Evolutionary conservation across 2,113 vertebrate species (phyloP).

Genomic region (Rana temporaria): DNA sequence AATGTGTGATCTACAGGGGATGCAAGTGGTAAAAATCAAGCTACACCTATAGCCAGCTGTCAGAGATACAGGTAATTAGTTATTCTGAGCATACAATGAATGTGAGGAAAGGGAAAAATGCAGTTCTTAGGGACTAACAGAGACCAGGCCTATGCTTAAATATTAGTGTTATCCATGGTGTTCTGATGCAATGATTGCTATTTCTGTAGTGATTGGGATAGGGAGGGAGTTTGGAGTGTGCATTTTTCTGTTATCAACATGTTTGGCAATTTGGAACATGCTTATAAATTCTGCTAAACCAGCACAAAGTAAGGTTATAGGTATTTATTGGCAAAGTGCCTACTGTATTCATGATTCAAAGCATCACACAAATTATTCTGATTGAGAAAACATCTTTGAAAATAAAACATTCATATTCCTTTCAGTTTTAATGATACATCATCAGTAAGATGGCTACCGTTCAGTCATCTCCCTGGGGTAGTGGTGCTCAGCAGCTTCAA

Average conservation of each 20-base stretch:
- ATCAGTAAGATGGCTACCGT: too few species aligned
- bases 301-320: neutral
- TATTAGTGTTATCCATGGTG: neutral
- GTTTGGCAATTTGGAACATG: neutral
- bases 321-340: neutral
- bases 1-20: constrained; percentile 42
- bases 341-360: neutral
- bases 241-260: constrained; percentile 26
- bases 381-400: neutral
- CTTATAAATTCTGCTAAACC: neutral
- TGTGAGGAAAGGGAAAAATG: neutral
- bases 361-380: too few species aligned
- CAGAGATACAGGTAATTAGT: constrained; percentile 47
- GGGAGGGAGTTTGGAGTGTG: neutral
- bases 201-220: constrained; percentile 2
- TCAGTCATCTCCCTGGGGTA: too few species aligned
- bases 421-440: too few species aligned
- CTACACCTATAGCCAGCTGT: constrained; percentile 52
- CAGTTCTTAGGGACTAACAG: constrained; percentile 13
- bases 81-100: constrained; percentile 11
- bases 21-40: constrained; percentile 52
- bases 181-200: neutral
- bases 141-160: neutral
- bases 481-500: too few species aligned
- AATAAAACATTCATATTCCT: too few species aligned